Percentiles rank a stretch among this genome's conserved stretches.
Conservation (phyloP, 2,888 invertebrate species). For the Dolichomitus sp. region DNA sequence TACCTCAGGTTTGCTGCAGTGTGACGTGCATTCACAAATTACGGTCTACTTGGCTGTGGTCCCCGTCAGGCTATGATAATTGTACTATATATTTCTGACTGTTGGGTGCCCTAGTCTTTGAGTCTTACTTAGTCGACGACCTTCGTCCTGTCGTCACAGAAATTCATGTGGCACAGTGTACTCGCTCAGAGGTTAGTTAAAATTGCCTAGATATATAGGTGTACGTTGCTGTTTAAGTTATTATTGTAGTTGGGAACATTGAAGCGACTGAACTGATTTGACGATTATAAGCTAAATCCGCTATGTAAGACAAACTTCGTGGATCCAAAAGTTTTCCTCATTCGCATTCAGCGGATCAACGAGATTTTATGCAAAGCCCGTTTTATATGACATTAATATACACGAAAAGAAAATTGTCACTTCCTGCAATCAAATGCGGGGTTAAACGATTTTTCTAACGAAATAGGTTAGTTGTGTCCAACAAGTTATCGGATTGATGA, state of each 20-base stretch:
- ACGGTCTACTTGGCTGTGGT: conserved; percentile 5
- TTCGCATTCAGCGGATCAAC: not conserved
- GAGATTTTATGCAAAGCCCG: not conserved
- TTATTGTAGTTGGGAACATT: conserved; percentile 4
- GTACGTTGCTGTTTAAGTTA: not conserved
- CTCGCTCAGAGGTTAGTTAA: not conserved
- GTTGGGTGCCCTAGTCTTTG: conserved; percentile 23
- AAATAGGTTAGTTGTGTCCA: not conserved
- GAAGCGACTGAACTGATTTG: not conserved
- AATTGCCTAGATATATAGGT: not conserved
- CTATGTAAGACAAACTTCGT: not conserved
- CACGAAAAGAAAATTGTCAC: not conserved
- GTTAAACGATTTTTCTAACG: not conserved
- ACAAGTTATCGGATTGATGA: not conserved
- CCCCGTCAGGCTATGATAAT: conserved; percentile 29
- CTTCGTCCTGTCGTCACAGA: conserved; percentile 3
- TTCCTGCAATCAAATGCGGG: not conserved
- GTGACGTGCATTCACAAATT: conserved; percentile 50
- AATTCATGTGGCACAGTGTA: not conserved
- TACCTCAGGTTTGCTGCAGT: conserved; percentile 22
- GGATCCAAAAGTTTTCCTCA: not conserved
- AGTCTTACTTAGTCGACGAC: conserved; percentile 6
- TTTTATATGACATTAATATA: not conserved
- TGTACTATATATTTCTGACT: conserved; percentile 9
- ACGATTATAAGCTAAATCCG: not conserved